Evolutionary conservation across 2,888 invertebrate genomes (phyloP), one percentile per base, ranked within the genome.

Genomic region (Philopedon plagiatum): DNA sequence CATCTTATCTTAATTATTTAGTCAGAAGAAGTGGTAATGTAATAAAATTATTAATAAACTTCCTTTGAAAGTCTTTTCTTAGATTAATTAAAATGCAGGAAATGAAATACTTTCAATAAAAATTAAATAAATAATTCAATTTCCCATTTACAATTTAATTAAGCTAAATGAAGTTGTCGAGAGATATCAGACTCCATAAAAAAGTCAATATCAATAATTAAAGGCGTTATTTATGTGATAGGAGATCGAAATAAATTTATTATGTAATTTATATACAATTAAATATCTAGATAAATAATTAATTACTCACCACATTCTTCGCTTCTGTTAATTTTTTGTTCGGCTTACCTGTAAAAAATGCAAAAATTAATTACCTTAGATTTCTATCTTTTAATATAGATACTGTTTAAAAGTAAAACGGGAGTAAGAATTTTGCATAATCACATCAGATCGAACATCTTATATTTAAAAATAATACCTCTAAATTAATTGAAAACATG

Each of bases 91-190:
- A 13, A 58, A 58, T 23, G 23, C 9, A 13, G n/a, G 18, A 19
- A 37, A 57, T 39, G 7, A 34, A 37, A 39, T 37, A 11, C 13
- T 37, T 49, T 26, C 23, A 57, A 57, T 37, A 39, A 37, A 57
- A 61, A 15, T 23, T 8, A 56, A 26, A 56, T 64, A 64, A 54
- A 39, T 26, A 37, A 54, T 54, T 56, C 39, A 54, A 56, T 56
- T 41, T 18, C 11, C 13, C 15, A 64, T 64, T 54, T 64, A 39
- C 41, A 54, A 51, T 39, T 49, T 64, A 64, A 64, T 56, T 39
- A 64, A 39, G 34, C 26, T 54, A 54, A 64, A 64, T 64, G 64
- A 56, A 64, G 54, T 64, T 64, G 64, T 64, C n/a, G 5, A 19
- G 15, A 56, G 64, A 41, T 64, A 64, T 41, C 19, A 54, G 54